phyloP scores from a whole-genome alignment of 2,888 invertebrate species.

The Oxystoma pomonae region DNA sequence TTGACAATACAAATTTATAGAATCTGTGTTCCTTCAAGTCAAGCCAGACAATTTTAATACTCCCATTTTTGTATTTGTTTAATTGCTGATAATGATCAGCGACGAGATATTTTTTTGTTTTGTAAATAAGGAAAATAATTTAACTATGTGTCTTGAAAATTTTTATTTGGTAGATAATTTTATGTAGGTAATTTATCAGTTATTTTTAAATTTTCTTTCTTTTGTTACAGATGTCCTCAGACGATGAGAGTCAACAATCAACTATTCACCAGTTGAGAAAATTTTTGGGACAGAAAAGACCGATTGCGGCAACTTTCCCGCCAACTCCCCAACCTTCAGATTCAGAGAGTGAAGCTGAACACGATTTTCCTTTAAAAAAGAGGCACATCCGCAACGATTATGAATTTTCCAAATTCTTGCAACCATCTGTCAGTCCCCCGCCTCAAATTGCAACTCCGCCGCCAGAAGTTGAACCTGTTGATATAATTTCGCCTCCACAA shows the following conservation, averaged over 20 bases:
- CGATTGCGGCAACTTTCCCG: slow-evolving; percentile 32
- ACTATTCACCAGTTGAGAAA: slow-evolving; percentile 31
- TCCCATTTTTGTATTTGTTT: no score
- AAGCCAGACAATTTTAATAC: no score
- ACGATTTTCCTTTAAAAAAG: slow-evolving; percentile 54
- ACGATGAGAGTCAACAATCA: slow-evolving; percentile 33
- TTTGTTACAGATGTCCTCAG: slow-evolving; percentile 36
- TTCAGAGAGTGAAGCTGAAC: slow-evolving; percentile 58
- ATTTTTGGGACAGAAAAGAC: slow-evolving; percentile 35
- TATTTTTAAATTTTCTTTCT: slow-evolving; percentile 8
- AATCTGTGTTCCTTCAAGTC: no score
- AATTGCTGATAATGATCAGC: no score
- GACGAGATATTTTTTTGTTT: no score
- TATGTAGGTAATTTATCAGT: no score
- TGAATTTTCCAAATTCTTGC: slow-evolving; percentile 16
- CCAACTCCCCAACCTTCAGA: slow-evolving; percentile 84
- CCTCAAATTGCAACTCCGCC: slow-evolving; percentile 48
- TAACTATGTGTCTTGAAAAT: no score
- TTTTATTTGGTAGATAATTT: no score
- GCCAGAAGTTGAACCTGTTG: slow-evolving; percentile 24
- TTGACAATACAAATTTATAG: no score
- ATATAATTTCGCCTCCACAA: slow-evolving; percentile 4
- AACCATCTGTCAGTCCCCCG: slow-evolving; percentile 28
- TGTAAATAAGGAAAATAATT: no score
- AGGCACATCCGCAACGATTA: slow-evolving; percentile 54